phyloP scores from a whole-genome alignment of 2,888 invertebrate genomes.

The Eristalis tenax region DNA sequence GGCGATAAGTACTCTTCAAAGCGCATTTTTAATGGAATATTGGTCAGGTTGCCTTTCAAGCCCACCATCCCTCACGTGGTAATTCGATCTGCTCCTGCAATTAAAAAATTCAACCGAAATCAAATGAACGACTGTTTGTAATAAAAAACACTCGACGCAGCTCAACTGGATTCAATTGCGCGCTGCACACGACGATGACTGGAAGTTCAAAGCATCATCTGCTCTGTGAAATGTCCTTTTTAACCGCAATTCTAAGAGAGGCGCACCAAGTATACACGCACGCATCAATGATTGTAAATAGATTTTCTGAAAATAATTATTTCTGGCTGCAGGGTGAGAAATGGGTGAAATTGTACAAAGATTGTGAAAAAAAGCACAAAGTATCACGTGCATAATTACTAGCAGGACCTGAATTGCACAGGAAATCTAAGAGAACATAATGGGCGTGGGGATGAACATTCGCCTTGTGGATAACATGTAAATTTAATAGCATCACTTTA shows the following conservation, averaged over 20 bases:
- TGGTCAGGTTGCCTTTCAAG: not conserved
- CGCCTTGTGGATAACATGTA: slow-evolving; percentile 34
- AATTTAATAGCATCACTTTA: slow-evolving; percentile 59
- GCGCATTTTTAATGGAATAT: not conserved
- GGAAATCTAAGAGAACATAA: not conserved
- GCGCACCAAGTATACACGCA: slow-evolving; percentile 42
- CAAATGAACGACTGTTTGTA: slow-evolving; percentile 64
- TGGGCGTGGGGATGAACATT: not conserved
- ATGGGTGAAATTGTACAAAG: not conserved
- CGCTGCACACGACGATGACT: slow-evolving; percentile 20
- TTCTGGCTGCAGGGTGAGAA: not conserved
- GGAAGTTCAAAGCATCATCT: slow-evolving; percentile 62
- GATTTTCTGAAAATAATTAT: slow-evolving; percentile 69
- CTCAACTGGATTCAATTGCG: slow-evolving; percentile 47
- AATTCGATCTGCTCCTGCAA: slow-evolving; percentile 52
- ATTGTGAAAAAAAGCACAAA: slow-evolving; percentile 45
- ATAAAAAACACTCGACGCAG: slow-evolving; percentile 65
- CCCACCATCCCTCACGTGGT: not conserved
- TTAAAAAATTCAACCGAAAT: slow-evolving; percentile 60
- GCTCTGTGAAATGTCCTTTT: slow-evolving; percentile 61
- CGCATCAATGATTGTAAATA: slow-evolving; percentile 68
- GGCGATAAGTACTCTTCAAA: not conserved
- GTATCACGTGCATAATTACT: slow-evolving; percentile 69
- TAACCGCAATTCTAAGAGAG: slow-evolving; percentile 38
- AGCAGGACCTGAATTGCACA: slow-evolving; percentile 9